Conservation (phyloP, 2,797 vertebrate genomes). For the Anomalospiza imberbis region DNA sequence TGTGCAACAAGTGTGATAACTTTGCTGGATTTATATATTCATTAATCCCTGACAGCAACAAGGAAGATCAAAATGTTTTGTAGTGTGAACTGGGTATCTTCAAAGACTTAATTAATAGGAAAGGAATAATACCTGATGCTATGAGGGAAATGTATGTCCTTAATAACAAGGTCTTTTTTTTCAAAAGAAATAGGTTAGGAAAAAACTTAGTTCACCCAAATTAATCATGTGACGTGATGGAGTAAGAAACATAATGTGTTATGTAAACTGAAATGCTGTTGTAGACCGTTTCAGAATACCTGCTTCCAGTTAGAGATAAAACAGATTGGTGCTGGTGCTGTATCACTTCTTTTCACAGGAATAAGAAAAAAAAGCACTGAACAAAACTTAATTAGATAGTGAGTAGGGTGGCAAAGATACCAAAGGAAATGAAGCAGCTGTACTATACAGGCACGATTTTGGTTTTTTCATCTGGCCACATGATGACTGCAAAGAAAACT, state of each 20-base stretch:
- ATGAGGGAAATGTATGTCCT: neutral
- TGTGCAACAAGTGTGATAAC: neutral
- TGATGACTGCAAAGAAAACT: neutral
- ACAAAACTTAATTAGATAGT: neutral
- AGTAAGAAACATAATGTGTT: neutral
- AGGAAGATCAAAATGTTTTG: neutral
- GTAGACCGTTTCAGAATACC: neutral
- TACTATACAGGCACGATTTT: accelerated
- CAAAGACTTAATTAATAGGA: neutral
- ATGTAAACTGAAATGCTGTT: neutral
- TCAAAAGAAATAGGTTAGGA: neutral
- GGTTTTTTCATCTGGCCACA: neutral
- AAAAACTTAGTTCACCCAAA: neutral
- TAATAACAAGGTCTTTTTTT: neutral
- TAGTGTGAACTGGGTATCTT: neutral
- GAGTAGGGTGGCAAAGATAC: neutral
- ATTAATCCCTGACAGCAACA: neutral
- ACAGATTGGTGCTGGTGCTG: neutral
- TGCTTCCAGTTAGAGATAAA: neutral
- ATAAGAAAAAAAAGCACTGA: neutral
- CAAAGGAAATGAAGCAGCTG: neutral
- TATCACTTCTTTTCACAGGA: neutral
- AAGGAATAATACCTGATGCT: neutral
- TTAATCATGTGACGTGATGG: neutral
- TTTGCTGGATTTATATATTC: neutral